Base-by-base conservation (phyloP, 2,797 vertebrate species). In the Triplophysa yarkandensis region DNA sequence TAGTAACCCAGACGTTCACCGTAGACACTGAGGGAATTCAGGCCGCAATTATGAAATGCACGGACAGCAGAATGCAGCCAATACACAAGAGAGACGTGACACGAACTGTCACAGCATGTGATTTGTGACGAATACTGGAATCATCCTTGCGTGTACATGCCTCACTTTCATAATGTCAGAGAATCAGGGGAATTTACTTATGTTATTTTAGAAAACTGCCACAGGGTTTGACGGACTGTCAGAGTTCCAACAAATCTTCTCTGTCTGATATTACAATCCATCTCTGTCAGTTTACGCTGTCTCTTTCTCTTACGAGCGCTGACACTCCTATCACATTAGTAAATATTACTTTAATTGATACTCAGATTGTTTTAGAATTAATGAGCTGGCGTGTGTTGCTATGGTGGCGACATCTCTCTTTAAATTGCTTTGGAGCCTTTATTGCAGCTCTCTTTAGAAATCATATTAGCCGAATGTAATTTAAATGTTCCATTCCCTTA, bases 301-400 rank as follows among this genome's bases (percentile, higher is more conserved):
- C 43, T 43, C 50, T 27, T 19, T 61, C 32, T 68, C 52, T n/a
- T n/a, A 5, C 13, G 25, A 43, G 39, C 6, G 66, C 76, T 81
- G 85, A 86, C 86, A 85, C 68, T 77, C 76, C 80, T 82, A 77
- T 87, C 86, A 85, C 85, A 78, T 87, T 83, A 85, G 86, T 91
- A 90, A 85, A 89, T 84, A 90, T 85, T 86, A 84, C 87, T 90
- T 85, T 81, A 85, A 85, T 82, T 89, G 86, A 90, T 88, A 87
- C 80, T 63, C 78, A 78, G 79, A 82, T 87, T 87, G 83, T 87
- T 84, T 81, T 83, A 80, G 86, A 89, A 88, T 89, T 90, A 91
- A 91, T 88, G 88, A 90, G 86, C 82, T 85, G 74, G 81, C 36
- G 76, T 84, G 85, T 86, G 88, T 86, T 86, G 86, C 88, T 87